Base-by-base conservation (phyloP, 2,888 invertebrate genomes). In the Cephus pulcher region DNA sequence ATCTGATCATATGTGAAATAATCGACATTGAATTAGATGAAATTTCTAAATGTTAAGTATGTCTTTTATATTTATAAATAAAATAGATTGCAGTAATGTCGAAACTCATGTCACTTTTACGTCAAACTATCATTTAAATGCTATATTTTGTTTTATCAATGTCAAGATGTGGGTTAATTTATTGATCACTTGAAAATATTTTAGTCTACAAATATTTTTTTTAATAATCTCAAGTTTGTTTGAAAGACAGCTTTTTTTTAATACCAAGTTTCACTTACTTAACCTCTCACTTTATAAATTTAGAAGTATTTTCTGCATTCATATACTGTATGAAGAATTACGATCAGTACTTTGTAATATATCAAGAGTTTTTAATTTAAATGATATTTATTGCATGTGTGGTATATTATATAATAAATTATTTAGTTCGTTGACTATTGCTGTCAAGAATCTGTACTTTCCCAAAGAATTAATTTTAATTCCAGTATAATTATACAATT, bases 21-120 rank as follows among this genome's bases (percentile, higher is more conserved):
- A 71, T 71, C 71, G 71, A 23, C 30, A 12, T 30, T 74, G 75
- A 12, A 68, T 23, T 32, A 30, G 56, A 37, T 15, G 4, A 40
- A n/a, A 35, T 75, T 12, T 75, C 40, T 1, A 40, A 23, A 37
- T 11, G 56, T 73, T 40, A 40, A 73, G 73, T 40, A 73, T 4
- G 30, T 73, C 71, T 71, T 30, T 30, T 71, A 23, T 71, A 33
- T 76, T 12, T 32, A 76, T 76, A 76, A 69, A 76, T 69, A 32
- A 56, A 1, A 34, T 75, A 30, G 68, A 34, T 37, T 23, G 15
- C 15, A 69, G 12, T 69, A 70, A 15, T 40, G 9, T n/a, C 70
- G 73, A 34, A 40, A 73, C 32, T 15, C 68, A 12, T 35, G 11
- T 15, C 35, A 68, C 30, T 15, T 76, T 77, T 69, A 30, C 35